Conservation (phyloP, 2,888 invertebrate genomes). For the Ormia ochracea region DNA sequence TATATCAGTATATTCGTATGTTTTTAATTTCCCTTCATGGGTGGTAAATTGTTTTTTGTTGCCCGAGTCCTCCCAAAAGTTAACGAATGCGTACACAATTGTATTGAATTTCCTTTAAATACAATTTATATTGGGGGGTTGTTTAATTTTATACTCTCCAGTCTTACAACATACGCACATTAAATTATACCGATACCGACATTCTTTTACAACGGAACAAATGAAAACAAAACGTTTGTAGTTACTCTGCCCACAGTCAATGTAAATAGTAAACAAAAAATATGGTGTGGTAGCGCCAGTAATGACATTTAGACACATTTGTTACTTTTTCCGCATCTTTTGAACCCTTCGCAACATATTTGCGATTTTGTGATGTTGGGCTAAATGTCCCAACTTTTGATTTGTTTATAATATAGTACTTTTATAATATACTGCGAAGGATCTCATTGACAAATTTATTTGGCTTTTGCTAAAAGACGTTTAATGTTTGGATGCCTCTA, state of each 20-base stretch:
- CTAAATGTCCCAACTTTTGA: no score
- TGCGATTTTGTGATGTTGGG: no score
- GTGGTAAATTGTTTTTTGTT: conserved; percentile 44
- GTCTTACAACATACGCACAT: background rate
- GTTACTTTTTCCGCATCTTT: background rate
- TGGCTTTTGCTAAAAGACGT: no score
- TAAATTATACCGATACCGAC: background rate
- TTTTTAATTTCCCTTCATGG: background rate
- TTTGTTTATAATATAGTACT: no score
- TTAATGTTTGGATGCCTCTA: no score
- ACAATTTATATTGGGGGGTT: conserved; percentile 32
- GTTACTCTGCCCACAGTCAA: conserved; percentile 5
- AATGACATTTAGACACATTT: no score
- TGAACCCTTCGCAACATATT: no score
- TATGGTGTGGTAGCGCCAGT: conserved; percentile 41
- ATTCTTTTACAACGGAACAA: conserved; percentile 11
- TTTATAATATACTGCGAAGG: no score
- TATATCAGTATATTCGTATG: conserved; percentile 2
- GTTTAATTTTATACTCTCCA: background rate
- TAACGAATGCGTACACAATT: conserved; percentile 43
- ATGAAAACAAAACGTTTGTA: conserved; percentile 24
- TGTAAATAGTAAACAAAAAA: conserved; percentile 21
- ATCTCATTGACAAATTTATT: no score
- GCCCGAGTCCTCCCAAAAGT: conserved; percentile 51
- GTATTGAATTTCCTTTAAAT: conserved; percentile 23